Conservation (phyloP, 2,888 invertebrate genomes). For the Diarsia mendica region DNA sequence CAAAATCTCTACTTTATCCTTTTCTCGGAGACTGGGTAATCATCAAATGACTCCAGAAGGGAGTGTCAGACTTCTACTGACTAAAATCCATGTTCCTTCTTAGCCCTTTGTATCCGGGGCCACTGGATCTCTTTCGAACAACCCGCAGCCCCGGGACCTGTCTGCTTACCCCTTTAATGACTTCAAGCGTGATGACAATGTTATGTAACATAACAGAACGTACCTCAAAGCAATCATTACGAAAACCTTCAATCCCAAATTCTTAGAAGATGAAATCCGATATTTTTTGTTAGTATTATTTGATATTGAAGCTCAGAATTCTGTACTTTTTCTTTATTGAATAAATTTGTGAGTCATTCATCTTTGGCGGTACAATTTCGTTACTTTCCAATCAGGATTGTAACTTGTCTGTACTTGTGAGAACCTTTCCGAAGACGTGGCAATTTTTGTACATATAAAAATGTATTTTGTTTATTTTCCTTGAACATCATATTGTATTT, state of each 20-base stretch:
- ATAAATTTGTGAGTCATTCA: conserved; percentile 52
- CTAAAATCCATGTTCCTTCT: no score
- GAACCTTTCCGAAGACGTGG: not conserved
- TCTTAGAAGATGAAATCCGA: conserved; percentile 36
- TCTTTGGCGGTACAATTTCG: conserved; percentile 37
- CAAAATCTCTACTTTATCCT: not conserved
- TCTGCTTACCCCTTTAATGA: not conserved
- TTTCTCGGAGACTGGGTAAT: no score
- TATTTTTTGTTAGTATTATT: conserved; percentile 43
- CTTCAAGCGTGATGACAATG: not conserved
- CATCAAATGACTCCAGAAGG: no score
- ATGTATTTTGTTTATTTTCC: not conserved
- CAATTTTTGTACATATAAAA: not conserved
- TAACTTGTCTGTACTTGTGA: conserved; percentile 5
- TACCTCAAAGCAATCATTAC: conserved; percentile 25
- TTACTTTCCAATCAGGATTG: conserved; percentile 49
- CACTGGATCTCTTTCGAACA: no score
- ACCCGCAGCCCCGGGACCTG: no score
- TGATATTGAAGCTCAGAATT: conserved; percentile 37
- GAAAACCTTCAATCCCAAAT: conserved; percentile 6
- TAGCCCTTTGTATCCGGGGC: no score
- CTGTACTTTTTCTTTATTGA: conserved; percentile 42
- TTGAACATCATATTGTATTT: not conserved
- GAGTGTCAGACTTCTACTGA: no score
- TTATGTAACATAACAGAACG: conserved; percentile 1